phyloP scores from a whole-genome alignment of 1,140 invertebrate species.

The Hypothenemus hampei region DNA sequence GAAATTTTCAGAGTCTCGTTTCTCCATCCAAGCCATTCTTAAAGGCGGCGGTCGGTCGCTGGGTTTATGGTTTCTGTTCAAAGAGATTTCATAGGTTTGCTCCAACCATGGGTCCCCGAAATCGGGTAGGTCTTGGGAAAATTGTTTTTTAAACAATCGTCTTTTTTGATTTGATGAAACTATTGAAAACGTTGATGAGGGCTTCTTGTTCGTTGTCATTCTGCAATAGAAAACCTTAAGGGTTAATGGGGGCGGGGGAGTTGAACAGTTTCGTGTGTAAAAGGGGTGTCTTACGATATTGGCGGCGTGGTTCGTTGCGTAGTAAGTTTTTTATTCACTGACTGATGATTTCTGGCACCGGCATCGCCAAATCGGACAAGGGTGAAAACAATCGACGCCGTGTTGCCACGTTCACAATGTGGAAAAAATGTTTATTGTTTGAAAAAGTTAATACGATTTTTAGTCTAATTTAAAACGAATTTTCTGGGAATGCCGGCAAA shows the following conservation, averaged over 20 bases:
- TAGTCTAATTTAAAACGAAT: too few relatives aligned
- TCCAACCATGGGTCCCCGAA: constrained; percentile 24
- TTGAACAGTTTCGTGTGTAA: too few relatives aligned
- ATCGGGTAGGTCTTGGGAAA: constrained; percentile 37
- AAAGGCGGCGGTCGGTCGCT: constrained; percentile 30
- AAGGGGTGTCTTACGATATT: too few relatives aligned
- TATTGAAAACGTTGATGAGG: too few relatives aligned
- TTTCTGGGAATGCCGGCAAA: too few relatives aligned
- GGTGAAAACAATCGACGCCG: constrained; percentile 1
- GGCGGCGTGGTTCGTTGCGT: constrained; percentile 8
- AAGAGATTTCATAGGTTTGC: constrained; percentile 17
- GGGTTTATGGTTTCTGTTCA: constrained; percentile 28
- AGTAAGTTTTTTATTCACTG: constrained; percentile 17
- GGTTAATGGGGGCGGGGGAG: too few relatives aligned
- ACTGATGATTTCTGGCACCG: constrained; percentile 13
- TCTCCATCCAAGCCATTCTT: constrained; percentile 39
- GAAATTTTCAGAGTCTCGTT: background rate
- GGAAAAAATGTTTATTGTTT: too few relatives aligned
- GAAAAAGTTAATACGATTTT: too few relatives aligned
- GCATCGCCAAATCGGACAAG: constrained; percentile 14
- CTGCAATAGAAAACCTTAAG: too few relatives aligned
- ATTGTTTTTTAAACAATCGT: constrained; percentile 36
- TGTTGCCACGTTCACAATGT: constrained; percentile 7
- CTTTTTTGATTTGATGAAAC: too few relatives aligned
- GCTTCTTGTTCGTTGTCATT: too few relatives aligned